Conservation (phyloP, 2,797 vertebrate genomes). For the Danio kyathit region DNA sequence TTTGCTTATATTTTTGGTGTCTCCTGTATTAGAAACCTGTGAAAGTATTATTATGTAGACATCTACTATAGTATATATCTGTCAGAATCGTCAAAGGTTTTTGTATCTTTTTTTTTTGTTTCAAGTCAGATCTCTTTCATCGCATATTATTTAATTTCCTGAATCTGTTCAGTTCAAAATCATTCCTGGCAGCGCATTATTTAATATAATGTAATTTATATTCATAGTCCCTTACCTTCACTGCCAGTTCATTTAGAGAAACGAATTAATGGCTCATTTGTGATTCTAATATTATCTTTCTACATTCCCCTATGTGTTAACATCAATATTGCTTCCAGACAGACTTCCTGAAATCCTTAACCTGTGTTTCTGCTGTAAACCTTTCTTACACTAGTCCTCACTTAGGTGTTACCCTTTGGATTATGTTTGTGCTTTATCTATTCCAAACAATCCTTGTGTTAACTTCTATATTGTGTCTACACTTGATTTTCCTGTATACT, state of each 20-base stretch:
- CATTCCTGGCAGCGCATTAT: constrained; percentile 1
- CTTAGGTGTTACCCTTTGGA: background rate
- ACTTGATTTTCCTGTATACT: constrained; percentile 19
- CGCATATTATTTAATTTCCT: constrained; percentile 8
- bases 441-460: constrained; percentile 1
- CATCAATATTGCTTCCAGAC: background rate
- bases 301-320: background rate
- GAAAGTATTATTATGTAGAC: background rate
- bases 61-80: background rate
- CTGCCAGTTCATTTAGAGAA: background rate
- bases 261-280: background rate
- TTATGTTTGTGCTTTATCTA: constrained; percentile 1
- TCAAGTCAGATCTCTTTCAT: background rate
- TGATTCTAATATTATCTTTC: background rate
- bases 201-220: background rate
- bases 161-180: background rate
- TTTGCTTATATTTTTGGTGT: background rate
- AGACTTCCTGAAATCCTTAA: background rate
- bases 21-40: background rate
- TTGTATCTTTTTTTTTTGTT: background rate
- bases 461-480: background rate
- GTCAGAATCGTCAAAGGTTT: constrained; percentile 9
- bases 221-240: background rate
- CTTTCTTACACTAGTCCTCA: background rate
- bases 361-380: background rate